Evolutionary conservation across 2,888 invertebrate species (phyloP), one percentile per base, ranked within the genome.

Genomic region (Peribatodes rhomboidaria): DNA sequence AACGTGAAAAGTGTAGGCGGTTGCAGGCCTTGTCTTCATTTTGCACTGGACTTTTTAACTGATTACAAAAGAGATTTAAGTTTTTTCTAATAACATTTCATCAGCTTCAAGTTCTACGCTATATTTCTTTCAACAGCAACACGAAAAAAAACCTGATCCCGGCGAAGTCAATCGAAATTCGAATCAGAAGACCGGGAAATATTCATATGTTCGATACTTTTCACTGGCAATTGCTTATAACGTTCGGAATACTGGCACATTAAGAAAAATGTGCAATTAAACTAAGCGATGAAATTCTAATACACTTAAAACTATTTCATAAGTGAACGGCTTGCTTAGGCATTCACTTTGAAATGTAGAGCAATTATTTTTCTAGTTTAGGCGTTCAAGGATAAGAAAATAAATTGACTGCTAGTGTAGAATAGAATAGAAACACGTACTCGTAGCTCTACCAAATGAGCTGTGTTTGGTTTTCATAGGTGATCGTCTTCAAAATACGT

Each of bases 1-100:
- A 52, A 65, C 14, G 47, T 33, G 56, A 49, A 52, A 50, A 42
- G 20, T n/a, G 63, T 58, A n/a, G 63, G 58, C 11, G 47, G 58
- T 35, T 47, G 22, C 53, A 46, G 63, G 47, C 63, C 53, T 47
- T 63, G 57, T 62, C 47, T 35, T 44, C 6, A 31, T 57, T 55
- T 0, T 37, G 9, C 22, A 53, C 35, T 22, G 18, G 10, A 39
- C 4, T 14, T 55, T 33, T 44, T 18, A 4, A 55, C 2, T 35
- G 18, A 18, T 20, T 55, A 44, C 18, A 18, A 47, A 6, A 31
- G n/a, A 4, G 22, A 14, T n/a, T 2, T 46, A 46, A 31, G 6
- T 44, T 11, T 44, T 10, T 16, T 2, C n/a, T 22, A 18, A 1
- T 20, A 11, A 44, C 10, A 16, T 37, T 37, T 37, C n/a, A 11